Evolutionary conservation across 2,113 vertebrate genomes (phyloP).

Genomic region (Bubo blakistoni): DNA sequence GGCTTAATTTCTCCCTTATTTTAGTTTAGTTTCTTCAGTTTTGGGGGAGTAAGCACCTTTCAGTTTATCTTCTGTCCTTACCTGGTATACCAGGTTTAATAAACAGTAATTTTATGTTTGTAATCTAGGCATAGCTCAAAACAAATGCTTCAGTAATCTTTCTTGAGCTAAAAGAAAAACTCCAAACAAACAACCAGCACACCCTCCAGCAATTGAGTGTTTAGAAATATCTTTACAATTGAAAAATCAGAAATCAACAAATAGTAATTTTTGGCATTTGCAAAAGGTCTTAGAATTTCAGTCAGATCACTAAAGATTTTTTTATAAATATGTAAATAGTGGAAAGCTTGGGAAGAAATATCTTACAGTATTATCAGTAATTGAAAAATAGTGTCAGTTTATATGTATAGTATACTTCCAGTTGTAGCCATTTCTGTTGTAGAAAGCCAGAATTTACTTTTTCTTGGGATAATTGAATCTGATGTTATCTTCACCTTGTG

Average conservation of each 20-base stretch:
- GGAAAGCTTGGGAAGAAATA: background rate
- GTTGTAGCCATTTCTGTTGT: background rate
- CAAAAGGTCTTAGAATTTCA: background rate
- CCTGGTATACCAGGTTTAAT: background rate
- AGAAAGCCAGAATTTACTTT: background rate
- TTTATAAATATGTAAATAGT: background rate
- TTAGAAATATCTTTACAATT: background rate
- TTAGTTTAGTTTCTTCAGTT: background rate
- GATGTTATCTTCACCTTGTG: background rate
- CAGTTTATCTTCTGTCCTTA: background rate
- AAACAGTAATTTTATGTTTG: background rate
- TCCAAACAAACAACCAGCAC: no score
- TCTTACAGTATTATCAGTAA: background rate
- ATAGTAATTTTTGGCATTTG: background rate
- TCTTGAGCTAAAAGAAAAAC: background rate
- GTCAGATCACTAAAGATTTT: background rate
- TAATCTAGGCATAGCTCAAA: background rate
- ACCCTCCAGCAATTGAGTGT: background rate
- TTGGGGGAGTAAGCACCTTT: background rate
- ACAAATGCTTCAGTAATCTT: background rate
- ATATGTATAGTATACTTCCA: background rate
- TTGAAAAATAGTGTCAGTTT: background rate
- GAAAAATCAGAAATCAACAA: background rate
- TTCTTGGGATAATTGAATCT: background rate
- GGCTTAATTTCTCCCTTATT: background rate